Percentiles rank a stretch among this genome's conserved stretches.
Evolutionary conservation across 2,888 invertebrate genomes (phyloP).

Genomic region (Dryobotodes eremita): DNA sequence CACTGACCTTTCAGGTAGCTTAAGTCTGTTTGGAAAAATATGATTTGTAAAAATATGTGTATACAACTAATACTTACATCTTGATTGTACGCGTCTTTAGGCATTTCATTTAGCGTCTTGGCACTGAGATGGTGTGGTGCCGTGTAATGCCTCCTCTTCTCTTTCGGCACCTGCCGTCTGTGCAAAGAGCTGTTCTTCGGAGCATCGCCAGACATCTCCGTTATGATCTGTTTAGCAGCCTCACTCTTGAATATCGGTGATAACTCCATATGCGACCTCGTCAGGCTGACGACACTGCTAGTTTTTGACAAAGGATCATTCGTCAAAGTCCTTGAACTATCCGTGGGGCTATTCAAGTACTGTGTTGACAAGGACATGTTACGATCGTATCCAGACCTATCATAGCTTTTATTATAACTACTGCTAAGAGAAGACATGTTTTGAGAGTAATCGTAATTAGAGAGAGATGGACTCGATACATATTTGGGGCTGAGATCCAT

Average conservation of each 20-base stretch:
- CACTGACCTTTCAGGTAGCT: background rate
- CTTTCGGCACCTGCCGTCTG: slow-evolving; percentile 94
- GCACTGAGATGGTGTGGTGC: slow-evolving; percentile 94
- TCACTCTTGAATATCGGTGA: slow-evolving; percentile 96
- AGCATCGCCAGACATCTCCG: slow-evolving; percentile 93
- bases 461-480: slow-evolving; percentile 87
- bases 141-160: slow-evolving; percentile 96
- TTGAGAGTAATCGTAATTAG: slow-evolving; percentile 86
- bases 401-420: slow-evolving; percentile 85
- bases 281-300: slow-evolving; percentile 86
- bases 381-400: slow-evolving; percentile 82
- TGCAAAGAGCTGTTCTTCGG: slow-evolving; percentile 91
- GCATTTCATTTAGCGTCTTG: slow-evolving; percentile 91
- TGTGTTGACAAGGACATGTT: slow-evolving; percentile 85
- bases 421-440: slow-evolving; percentile 86
- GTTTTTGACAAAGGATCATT: slow-evolving; percentile 88
- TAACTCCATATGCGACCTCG: slow-evolving; percentile 90
- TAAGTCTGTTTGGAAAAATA: background rate
- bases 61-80: slow-evolving; percentile 82
- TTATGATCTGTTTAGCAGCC: slow-evolving; percentile 96
- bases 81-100: slow-evolving; percentile 85
- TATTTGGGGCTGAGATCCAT: slow-evolving; percentile 88
- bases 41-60: background rate
- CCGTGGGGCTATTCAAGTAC: slow-evolving; percentile 87
- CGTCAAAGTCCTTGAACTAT: slow-evolving; percentile 86